Conservation (phyloP, 2,797 vertebrate genomes). For the Antrozous pallidus region DNA sequence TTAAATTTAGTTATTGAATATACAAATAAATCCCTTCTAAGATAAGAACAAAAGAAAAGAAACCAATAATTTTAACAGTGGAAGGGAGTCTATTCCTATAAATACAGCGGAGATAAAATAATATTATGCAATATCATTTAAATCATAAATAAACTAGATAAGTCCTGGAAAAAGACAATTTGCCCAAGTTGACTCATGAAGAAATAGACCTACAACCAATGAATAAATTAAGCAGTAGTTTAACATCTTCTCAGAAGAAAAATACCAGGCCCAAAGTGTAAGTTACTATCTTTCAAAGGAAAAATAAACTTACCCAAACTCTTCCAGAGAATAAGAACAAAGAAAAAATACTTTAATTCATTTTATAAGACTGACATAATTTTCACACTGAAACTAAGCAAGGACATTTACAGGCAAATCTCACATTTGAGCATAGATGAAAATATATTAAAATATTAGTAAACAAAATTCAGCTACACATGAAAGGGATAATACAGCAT, state of each 20-base stretch:
- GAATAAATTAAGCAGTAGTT: background rate
- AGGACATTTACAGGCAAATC: background rate
- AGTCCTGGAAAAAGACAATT: background rate
- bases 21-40: background rate
- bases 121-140: background rate
- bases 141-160: background rate
- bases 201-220: background rate
- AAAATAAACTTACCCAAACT: background rate
- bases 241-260: conserved; percentile 8
- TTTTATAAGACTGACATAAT: background rate
- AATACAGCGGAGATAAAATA: background rate
- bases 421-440: background rate
- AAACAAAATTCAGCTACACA: background rate
- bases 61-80: background rate
- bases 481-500: background rate
- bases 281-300: background rate
- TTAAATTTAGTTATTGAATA: background rate
- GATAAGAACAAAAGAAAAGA: conserved; percentile 22
- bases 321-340: background rate
- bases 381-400: background rate
- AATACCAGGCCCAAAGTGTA: background rate
- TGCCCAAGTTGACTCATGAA: background rate
- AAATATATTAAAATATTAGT: conserved; percentile 1
- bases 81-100: background rate
- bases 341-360: background rate